Percentiles rank a stretch among this genome's conserved stretches.
These are phyloP conservation scores for Harpagifer antarcticus DNA, from an alignment of 2,797 vertebrate genomes.

Conservation along the genomic window DNA sequence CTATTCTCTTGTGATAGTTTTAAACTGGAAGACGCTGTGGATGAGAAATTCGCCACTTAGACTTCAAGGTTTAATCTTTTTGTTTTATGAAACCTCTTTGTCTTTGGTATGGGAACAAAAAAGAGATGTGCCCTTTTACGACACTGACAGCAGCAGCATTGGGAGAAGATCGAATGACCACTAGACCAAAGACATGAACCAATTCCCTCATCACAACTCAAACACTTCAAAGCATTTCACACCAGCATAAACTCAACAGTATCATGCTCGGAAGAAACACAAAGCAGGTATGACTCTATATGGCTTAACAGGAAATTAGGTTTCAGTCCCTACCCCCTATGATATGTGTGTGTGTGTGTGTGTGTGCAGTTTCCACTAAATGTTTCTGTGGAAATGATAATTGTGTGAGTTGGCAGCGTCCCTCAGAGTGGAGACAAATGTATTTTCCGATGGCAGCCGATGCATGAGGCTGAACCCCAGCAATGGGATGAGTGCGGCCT, in stretches of 20 bases:
- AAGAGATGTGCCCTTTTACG: not conserved
- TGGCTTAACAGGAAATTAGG: conserved; percentile 8
- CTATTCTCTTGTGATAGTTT: not conserved
- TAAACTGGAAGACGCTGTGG: not conserved
- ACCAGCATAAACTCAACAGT: too few relatives aligned
- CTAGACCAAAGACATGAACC: not conserved
- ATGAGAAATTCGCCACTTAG: not conserved
- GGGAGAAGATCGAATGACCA: conserved; percentile 8
- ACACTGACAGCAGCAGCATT: conserved; percentile 5
- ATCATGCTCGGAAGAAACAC: not conserved
- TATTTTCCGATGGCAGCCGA: conserved; percentile 53
- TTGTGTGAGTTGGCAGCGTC: conserved; percentile 45
- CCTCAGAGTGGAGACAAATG: conserved; percentile 44
- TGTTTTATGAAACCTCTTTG: conserved; percentile 17
- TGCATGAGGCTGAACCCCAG: conserved; percentile 43
- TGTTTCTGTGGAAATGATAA: conserved; percentile 49
- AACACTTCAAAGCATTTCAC: not conserved
- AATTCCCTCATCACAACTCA: conserved; percentile 2
- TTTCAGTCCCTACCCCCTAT: not conserved
- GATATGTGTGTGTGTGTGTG: conserved; percentile 9
- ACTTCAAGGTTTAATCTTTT: not conserved
- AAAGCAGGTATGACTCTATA: not conserved
- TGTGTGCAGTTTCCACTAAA: conserved; percentile 14
- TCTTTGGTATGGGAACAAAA: not conserved
- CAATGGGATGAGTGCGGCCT: conserved; percentile 62